A percentile compares a stretch with the other conserved stretches of the same genome.
Conservation (phyloP, 2,113 vertebrate species). For the Gobio gobio region DNA sequence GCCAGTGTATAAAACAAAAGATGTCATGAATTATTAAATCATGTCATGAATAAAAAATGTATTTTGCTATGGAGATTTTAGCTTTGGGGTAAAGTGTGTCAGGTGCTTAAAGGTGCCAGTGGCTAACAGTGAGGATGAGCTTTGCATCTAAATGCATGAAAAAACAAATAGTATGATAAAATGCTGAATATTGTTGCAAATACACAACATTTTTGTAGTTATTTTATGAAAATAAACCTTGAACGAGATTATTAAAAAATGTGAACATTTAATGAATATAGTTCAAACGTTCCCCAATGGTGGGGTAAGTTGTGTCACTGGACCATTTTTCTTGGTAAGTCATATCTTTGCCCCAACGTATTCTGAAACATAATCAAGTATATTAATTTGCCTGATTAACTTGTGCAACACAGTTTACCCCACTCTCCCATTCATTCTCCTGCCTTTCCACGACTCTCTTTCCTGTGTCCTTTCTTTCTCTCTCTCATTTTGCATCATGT, state of each 20-base stretch:
- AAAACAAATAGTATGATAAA: neutral
- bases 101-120: neutral
- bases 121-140: neutral
- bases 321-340: neutral
- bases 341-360: neutral
- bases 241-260: too few species aligned
- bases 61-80: neutral
- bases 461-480: neutral
- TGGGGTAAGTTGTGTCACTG: neutral
- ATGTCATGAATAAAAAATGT: neutral
- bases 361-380: neutral
- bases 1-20: neutral
- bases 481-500: constrained; percentile 14
- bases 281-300: neutral
- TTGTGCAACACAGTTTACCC: neutral
- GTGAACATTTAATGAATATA: neutral
- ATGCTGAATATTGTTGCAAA: neutral
- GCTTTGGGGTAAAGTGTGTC: neutral
- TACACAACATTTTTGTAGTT: neutral
- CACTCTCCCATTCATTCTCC: constrained; percentile 5
- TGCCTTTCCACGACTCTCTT: constrained; percentile 18
- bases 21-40: neutral
- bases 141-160: neutral
- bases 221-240: neutral
- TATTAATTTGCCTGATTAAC: neutral